Base-by-base conservation (phyloP, 2,797 vertebrate species). In the Telmatherina bonti region DNA sequence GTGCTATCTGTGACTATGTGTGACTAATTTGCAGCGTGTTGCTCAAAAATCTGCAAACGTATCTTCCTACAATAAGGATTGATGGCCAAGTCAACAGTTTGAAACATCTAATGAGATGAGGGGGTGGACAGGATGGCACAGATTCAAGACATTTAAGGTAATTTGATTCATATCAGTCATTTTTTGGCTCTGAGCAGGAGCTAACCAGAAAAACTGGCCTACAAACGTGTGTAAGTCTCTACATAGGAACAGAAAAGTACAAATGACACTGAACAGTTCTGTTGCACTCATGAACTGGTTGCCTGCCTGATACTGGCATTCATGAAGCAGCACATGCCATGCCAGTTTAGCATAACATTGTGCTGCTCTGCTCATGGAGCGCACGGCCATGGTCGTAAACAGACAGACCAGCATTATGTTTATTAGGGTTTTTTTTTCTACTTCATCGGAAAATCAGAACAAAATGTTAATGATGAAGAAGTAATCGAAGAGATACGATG, bases 301-400 rank as follows among this genome's bases (percentile, higher is more conserved):
- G 12, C 4, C 12, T 26, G 49, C 49, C 15, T 53, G 26, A 29
- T 27, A 51, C 49, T 51, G 12, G 49, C 13, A 15, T 51, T 51
- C 5, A 51, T 51, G 22, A 26, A 51, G 24, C 22, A 24, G 9
- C 22, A 51, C 47, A 51, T 26, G 3, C 12, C 45, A 49, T 22
- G 45, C 45, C 15, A 51, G 49, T 51, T 51, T 26, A 6, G 5
- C 13, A 18, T 29, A 55, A 53, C 60, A 36, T 27, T 67, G 79
- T 73, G 41, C 66, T 59, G 70, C 55, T 52, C 53, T 15, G 62
- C 80, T 85, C 66, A 86, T 83, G 84, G 72, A 79, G 62, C 73
- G 84, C 91, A 87, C 87, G 72, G 70, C 70, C 66, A 75, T 85
- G 76, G 84, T 77, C 79, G 81, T 88, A 78, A 74, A 85, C 51